phyloP scores from a whole-genome alignment of 2,888 invertebrate genomes.

The Agrotis ipsilon region DNA sequence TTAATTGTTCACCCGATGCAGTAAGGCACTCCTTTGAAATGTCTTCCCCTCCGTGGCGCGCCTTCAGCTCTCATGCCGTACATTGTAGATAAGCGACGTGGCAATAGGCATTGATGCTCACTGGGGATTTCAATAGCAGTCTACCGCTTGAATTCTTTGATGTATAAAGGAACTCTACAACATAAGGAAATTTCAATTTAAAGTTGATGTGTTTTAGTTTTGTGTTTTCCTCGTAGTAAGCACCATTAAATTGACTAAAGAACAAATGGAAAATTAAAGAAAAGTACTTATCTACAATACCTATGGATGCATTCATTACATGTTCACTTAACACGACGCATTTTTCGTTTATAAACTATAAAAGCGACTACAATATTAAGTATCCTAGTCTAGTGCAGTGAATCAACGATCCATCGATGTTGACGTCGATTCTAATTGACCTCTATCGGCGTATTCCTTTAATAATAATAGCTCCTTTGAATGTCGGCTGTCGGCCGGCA shows the following conservation, averaged over 20 bases:
- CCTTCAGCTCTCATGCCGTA: slow-evolving; percentile 75
- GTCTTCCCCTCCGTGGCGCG: slow-evolving; percentile 65
- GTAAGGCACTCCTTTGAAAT: slow-evolving; percentile 85
- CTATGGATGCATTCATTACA: neutral
- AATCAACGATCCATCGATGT: slow-evolving; percentile 49
- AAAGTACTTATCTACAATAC: neutral
- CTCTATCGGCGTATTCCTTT: slow-evolving; percentile 80
- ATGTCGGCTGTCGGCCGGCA: slow-evolving; percentile 76
- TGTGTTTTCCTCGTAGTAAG: slow-evolving; percentile 18
- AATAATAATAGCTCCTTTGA: slow-evolving; percentile 86
- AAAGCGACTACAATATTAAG: neutral
- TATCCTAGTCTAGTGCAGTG: slow-evolving; percentile 60
- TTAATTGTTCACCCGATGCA: slow-evolving; percentile 75
- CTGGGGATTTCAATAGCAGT: slow-evolving; percentile 87
- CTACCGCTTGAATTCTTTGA: slow-evolving; percentile 86
- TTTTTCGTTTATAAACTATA: slow-evolving; percentile 2
- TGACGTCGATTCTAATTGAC: slow-evolving; percentile 81
- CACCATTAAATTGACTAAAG: neutral
- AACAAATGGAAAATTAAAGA: no score
- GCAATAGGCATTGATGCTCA: slow-evolving; percentile 90
- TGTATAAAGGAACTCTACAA: slow-evolving; percentile 83
- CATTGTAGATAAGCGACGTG: slow-evolving; percentile 88
- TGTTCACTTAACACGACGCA: neutral
- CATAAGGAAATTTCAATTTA: slow-evolving; percentile 79
- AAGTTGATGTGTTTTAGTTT: slow-evolving; percentile 69